Percentiles rank a stretch among this genome's conserved stretches.
Conservation (phyloP, 2,888 invertebrate genomes). For the Escarpia spicata region DNA sequence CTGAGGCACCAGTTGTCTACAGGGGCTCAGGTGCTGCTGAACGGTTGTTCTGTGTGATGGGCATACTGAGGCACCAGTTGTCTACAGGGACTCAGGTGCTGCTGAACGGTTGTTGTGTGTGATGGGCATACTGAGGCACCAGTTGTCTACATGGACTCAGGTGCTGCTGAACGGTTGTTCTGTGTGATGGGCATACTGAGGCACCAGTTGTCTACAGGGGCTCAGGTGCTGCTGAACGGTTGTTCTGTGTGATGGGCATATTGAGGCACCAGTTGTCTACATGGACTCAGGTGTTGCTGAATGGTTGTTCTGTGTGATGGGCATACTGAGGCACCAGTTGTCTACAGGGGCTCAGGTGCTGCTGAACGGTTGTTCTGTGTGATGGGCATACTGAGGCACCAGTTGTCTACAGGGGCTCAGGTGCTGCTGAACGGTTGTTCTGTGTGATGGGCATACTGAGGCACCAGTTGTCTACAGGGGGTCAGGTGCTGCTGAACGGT, state of each 20-base stretch:
- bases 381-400: slow-evolving; percentile 31
- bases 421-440: slow-evolving; percentile 31
- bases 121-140: slow-evolving; percentile 31
- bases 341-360: slow-evolving; percentile 31
- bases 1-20: slow-evolving; percentile 33
- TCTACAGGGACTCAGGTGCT: slow-evolving; percentile 31
- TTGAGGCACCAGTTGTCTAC: slow-evolving; percentile 32
- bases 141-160: slow-evolving; percentile 31
- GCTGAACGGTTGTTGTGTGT: slow-evolving; percentile 30
- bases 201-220: slow-evolving; percentile 34
- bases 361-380: slow-evolving; percentile 30
- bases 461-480: slow-evolving; percentile 34
- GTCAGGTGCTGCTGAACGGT: slow-evolving; percentile 26
- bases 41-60: slow-evolving; percentile 32
- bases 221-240: slow-evolving; percentile 27
- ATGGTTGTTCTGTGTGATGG: slow-evolving; percentile 32
- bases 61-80: slow-evolving; percentile 30
- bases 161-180: slow-evolving; percentile 31
- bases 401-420: slow-evolving; percentile 32
- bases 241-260: slow-evolving; percentile 30
- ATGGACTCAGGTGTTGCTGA: slow-evolving; percentile 27
- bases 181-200: slow-evolving; percentile 30
- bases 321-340: slow-evolving; percentile 30
- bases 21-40: slow-evolving; percentile 29
- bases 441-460: slow-evolving; percentile 30